Conservation (phyloP, 2,888 invertebrate species). For the Oxytorus armatus region DNA sequence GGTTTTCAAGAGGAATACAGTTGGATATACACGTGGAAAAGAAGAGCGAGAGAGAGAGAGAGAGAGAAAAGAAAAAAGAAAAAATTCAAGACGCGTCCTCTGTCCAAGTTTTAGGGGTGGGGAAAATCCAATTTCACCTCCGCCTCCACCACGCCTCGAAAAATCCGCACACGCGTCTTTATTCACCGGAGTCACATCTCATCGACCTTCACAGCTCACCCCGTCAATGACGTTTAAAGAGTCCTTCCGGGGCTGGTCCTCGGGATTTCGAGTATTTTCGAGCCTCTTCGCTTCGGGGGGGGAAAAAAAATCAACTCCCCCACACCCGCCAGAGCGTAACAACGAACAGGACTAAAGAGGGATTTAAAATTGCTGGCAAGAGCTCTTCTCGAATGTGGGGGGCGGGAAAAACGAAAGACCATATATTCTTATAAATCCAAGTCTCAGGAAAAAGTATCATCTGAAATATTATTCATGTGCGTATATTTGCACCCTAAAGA, state of each 20-base stretch:
- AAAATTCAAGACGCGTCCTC: constrained; percentile 52
- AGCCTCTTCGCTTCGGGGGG: neutral
- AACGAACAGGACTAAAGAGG: constrained; percentile 20
- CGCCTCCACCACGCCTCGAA: constrained; percentile 28
- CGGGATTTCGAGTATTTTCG: constrained; percentile 19
- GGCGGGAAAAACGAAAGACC: neutral
- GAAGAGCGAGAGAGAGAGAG: too few relatives aligned
- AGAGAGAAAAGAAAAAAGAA: neutral
- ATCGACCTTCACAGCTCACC: constrained; percentile 16
- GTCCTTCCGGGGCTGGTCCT: constrained; percentile 44
- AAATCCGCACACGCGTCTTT: constrained; percentile 51
- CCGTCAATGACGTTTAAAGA: constrained; percentile 55
- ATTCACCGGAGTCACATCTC: constrained; percentile 11
- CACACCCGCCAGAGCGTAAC: constrained; percentile 11
- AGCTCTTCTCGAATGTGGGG: constrained; percentile 17
- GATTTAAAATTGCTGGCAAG: constrained; percentile 51
- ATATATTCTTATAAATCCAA: neutral
- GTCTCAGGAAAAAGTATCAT: neutral
- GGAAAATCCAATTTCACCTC: constrained; percentile 60
- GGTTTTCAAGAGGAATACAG: constrained; percentile 3
- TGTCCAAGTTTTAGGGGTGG: constrained; percentile 57
- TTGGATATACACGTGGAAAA: neutral
- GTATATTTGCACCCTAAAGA: neutral
- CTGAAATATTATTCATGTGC: neutral
- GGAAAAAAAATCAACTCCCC: constrained; percentile 10